phyloP scores from a whole-genome alignment of 1,140 invertebrate species.

The Drosophila lowei region DNA sequence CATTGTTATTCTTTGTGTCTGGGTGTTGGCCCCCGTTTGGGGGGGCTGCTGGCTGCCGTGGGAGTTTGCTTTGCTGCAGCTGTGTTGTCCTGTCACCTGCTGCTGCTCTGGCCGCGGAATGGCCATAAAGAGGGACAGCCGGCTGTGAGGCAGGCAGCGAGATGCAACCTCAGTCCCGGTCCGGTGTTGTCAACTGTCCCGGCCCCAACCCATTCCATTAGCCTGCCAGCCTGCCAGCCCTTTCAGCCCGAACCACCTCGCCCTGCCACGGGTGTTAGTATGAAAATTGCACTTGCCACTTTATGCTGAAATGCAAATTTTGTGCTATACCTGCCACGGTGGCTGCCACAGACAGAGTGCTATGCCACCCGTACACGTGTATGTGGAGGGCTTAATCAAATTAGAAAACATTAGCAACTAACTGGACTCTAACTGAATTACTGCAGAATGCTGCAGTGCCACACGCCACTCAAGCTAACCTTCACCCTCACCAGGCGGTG shows the following conservation, averaged over 20 bases:
- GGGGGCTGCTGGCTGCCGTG: no score
- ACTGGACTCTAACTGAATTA: constrained; percentile 59
- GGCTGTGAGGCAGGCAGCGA: constrained; percentile 9
- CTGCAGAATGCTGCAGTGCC: background rate
- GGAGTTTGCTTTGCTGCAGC: constrained; percentile 2
- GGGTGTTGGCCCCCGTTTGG: background rate
- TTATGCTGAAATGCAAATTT: constrained; percentile 64
- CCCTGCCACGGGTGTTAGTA: constrained; percentile 22
- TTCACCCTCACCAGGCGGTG: no score
- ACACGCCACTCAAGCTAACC: no score
- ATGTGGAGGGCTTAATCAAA: constrained; percentile 45
- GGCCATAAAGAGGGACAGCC: no score
- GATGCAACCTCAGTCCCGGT: no score
- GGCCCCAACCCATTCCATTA: constrained; percentile 45
- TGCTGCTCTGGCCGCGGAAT: constrained; percentile 1
- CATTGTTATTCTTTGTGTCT: constrained; percentile 2
- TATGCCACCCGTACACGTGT: background rate
- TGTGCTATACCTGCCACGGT: constrained; percentile 3
- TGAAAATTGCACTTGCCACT: constrained; percentile 62
- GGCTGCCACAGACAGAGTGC: constrained; percentile 1
- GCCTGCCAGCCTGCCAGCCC: constrained; percentile 5
- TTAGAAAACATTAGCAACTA: constrained; percentile 65
- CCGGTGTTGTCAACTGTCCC: background rate
- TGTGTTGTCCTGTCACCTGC: constrained; percentile 8
- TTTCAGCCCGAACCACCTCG: background rate